These are phyloP conservation scores for Erebia epiphron DNA, from an alignment of 2,888 invertebrate genomes.

Conservation along the genomic window DNA sequence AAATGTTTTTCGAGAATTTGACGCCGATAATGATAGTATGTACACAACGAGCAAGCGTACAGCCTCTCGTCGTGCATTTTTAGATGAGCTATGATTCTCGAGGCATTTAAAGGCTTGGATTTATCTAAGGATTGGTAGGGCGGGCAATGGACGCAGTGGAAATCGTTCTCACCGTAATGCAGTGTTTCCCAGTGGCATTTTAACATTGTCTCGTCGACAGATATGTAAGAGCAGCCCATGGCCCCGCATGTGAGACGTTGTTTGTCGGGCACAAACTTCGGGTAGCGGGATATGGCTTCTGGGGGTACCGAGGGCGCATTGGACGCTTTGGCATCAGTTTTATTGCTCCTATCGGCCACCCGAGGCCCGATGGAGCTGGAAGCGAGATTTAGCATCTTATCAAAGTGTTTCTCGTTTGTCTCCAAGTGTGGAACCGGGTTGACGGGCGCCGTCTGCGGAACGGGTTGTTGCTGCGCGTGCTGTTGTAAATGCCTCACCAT, in stretches of 20 bases:
- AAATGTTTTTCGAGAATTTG: slow-evolving; percentile 86
- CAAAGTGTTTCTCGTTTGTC: slow-evolving; percentile 90
- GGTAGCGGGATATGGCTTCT: slow-evolving; percentile 59
- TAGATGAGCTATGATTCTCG: slow-evolving; percentile 87
- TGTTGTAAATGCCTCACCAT: slow-evolving; percentile 87
- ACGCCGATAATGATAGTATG: slow-evolving; percentile 85
- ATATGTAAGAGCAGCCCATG: slow-evolving; percentile 86
- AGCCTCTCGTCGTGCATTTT: slow-evolving; percentile 88
- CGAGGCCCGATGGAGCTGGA: slow-evolving; percentile 82
- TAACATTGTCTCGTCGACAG: slow-evolving; percentile 87
- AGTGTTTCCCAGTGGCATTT: slow-evolving; percentile 88
- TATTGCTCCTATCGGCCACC: slow-evolving; percentile 48
- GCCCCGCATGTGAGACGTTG: slow-evolving; percentile 89
- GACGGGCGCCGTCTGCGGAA: slow-evolving; percentile 87
- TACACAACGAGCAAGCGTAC: slow-evolving; percentile 88
- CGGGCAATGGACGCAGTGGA: slow-evolving; percentile 89
- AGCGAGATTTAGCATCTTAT: slow-evolving; percentile 92
- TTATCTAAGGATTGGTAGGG: slow-evolving; percentile 77
- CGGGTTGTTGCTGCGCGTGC: slow-evolving; percentile 85
- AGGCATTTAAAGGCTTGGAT: slow-evolving; percentile 73
- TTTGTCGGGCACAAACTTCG: slow-evolving; percentile 78
- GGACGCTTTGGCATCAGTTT: slow-evolving; percentile 36
- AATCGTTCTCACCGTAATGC: slow-evolving; percentile 84
- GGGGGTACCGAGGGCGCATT: slow-evolving; percentile 46
- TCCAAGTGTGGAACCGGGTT: slow-evolving; percentile 92